phyloP scores from a whole-genome alignment of 2,888 invertebrate species.

The Acanthosepion pharaonis region DNA sequence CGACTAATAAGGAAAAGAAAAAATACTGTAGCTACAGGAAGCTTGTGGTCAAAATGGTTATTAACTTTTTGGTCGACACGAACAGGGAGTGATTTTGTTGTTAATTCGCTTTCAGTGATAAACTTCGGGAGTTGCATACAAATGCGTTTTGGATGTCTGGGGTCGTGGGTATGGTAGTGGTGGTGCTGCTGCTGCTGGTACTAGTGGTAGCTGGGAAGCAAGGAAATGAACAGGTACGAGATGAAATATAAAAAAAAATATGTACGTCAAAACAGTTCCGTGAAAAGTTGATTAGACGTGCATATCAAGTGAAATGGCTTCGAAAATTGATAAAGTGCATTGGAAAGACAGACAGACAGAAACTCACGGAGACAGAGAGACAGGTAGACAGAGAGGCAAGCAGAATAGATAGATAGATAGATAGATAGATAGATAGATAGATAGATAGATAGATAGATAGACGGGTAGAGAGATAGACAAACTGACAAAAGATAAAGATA shows the following conservation, averaged over 20 bases:
- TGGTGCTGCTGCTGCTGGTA: not conserved
- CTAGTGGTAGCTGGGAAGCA: not conserved
- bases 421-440: not conserved
- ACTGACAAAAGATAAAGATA: not conserved
- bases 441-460: not conserved
- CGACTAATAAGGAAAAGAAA: too few species aligned
- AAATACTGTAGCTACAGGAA: not conserved
- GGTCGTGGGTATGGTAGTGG: too few species aligned
- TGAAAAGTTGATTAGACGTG: not conserved
- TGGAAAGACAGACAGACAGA: not conserved
- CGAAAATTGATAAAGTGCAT: not conserved
- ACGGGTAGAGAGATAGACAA: not conserved
- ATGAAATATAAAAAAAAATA: not conserved
- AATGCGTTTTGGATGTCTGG: not conserved
- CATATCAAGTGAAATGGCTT: not conserved
- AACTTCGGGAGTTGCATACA: not conserved
- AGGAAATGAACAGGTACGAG: not conserved
- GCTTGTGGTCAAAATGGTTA: slow-evolving; percentile 6
- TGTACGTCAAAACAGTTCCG: not conserved
- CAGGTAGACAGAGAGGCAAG: not conserved
- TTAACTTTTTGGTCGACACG: slow-evolving; percentile 33
- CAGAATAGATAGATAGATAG: not conserved
- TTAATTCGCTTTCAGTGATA: not conserved
- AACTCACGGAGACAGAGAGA: not conserved
- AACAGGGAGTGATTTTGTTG: not conserved